These are phyloP conservation scores for Anoura caudifer DNA, from an alignment of 2,113 vertebrate species.

Conservation along the genomic window DNA sequence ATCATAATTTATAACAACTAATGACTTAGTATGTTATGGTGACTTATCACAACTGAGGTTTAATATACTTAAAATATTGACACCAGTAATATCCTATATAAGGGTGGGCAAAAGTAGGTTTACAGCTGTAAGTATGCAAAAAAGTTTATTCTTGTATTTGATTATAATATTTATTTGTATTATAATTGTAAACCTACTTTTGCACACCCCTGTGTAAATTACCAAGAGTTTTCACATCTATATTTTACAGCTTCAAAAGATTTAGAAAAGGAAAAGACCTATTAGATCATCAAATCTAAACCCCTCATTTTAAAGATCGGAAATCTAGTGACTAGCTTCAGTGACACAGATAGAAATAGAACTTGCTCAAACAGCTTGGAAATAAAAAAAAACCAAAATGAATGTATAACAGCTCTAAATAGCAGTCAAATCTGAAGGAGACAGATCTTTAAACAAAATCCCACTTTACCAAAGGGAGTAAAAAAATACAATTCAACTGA, in stretches of 20 bases:
- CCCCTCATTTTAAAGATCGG: background rate
- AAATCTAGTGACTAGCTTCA: background rate
- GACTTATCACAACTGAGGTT: background rate
- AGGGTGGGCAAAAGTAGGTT: background rate
- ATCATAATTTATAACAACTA: background rate
- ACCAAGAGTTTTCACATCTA: background rate
- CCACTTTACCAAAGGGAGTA: background rate
- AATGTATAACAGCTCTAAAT: background rate
- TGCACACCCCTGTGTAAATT: background rate
- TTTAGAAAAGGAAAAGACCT: background rate
- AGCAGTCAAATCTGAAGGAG: background rate
- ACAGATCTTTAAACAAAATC: background rate
- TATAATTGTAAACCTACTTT: background rate
- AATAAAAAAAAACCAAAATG: background rate
- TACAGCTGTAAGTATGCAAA: background rate
- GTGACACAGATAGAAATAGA: background rate
- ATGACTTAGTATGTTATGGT: background rate
- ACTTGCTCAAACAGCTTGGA: background rate
- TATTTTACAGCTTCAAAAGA: background rate
- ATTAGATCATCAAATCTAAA: background rate
- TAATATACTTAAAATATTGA: background rate
- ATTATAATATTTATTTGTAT: background rate
- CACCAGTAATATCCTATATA: background rate
- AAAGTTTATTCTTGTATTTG: background rate
- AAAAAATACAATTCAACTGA: background rate